Base-by-base conservation (phyloP, 2,888 invertebrate genomes). In the Chamaedrilus cognettii region DNA sequence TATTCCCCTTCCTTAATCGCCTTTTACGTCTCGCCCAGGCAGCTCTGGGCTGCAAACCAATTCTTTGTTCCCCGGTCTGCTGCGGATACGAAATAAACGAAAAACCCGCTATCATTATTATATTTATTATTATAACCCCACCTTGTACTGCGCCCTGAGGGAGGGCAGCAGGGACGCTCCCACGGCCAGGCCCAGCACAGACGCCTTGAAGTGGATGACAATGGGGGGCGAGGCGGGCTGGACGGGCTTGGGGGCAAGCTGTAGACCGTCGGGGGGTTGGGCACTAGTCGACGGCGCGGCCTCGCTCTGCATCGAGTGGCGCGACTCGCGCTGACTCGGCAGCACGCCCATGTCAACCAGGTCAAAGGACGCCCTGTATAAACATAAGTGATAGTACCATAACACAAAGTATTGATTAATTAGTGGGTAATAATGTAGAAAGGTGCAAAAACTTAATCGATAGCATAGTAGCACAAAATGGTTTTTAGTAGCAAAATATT, bases 111-210 rank as follows among this genome's bases (percentile, higher is more conserved):
- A 26, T 55, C 23, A 26, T 55, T 55, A 26, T 30, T 28, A 11
- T 31, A 11, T 28, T 58, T 58, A 32, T 31, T 58, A 11, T 58
- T 31, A 31, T 4, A 4, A 52, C 3, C 68, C 64, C 67, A 84
- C 83, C 78, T 82, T 93, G 85, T 99, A 98, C 83, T 96, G 94
- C 0, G 97, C 97, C 86, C 94, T 94, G n/a, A 99, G 87, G 0
- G 97, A 97, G 0, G 98, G 98, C 74, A 99, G 84, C 51, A 99
- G 84, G 0, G 97, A 96, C 0, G 97, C 97, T 57, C 94, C 96
- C 68, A 98, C 90, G 74, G 94, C 93, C 66, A 98, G 85, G 77
- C 96, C 95, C 69, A 84, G 82, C 64, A 96, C 52, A 23, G 65
- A 59, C 33, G 79, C 81, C 72, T 81, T 81, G 70, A 83, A 74